Base-by-base conservation (phyloP, 2,113 vertebrate genomes). In the Stictonetta naevosa region DNA sequence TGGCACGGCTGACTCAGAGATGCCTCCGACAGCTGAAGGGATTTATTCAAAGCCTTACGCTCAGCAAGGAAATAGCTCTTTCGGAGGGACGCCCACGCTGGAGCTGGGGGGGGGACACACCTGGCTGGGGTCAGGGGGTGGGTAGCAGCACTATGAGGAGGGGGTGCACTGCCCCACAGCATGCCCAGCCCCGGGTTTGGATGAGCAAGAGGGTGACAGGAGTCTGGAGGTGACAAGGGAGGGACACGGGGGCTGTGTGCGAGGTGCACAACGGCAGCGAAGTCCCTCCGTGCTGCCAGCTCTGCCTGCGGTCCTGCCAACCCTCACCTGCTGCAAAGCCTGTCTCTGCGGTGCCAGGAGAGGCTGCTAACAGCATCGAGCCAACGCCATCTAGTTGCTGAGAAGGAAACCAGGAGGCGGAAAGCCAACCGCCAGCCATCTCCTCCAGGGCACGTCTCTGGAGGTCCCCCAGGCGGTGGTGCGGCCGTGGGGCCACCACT, bases 81-180 rank as follows among this genome's bases (percentile, higher is more conserved):
- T 68, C 81, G 69, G 28, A 0, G 0, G 66, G 80, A 80, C 56
- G 71, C 88, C 79, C 85, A 92, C 2, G 1, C 56, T 67, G 74
- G 71, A 92, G 69, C 81, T 0, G 19, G 60, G 56, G 64, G 64
- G 66, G 76, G 53, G 75, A 60, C 0, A 1, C 48, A 33, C 29
- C 53, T 5, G 5, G 53, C 46, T 62, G 74, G 80, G 80, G 80
- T 79, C 59, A 62, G 40, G 67, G 60, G 62, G 80, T 2, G 1
- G 73, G 67, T 68, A 46, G 55, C 80, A 56, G 60, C 80, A 33
- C 60, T 36, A 74, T n/a, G 16, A 67, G 91, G 46, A 68, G 1
- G 5, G 44, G 38, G 1, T 1, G 14, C 33, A 28, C 52, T n/a
- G 50, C 53, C n/a, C 23, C 0, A 0, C 38, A 3, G 1, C 2